Base-by-base conservation (phyloP, 2,113 vertebrate genomes). In the Dipodomys merriami region DNA sequence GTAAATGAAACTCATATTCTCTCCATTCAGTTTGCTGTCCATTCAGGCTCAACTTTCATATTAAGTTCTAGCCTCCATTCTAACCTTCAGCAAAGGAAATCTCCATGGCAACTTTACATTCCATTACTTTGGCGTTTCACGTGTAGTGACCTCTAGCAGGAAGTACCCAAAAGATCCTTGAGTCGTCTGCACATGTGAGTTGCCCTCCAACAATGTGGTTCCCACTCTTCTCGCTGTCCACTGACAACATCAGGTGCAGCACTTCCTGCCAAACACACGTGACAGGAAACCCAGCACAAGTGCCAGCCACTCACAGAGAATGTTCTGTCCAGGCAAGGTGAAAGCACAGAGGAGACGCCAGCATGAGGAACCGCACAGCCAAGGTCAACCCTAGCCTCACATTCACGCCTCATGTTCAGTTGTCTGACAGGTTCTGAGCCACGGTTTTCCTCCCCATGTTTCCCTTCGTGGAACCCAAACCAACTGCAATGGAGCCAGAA, bases 1-100 rank as follows among this genome's bases (percentile, higher is more conserved):
- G 2, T 60, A 74, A 57, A 74, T 80, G 68, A 68, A 44, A 7
- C 30, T 27, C 44, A n/a, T 33, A 3, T 84, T 71, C 4, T 6
- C 84, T 33, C 67, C n/a, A 33, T 69, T 22, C n/a, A 62, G 46
- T 73, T 16, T 91, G 22, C 79, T 86, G 35, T 8, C 30, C 23
- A 71, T 44, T 23, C 19, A 87, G 2, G 49, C 44, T 94, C 62
- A 94, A n/a, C 5, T 72, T 84, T 74, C 19, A 83, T 27, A 39
- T 76, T 46, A 83, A 90, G 49, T 84, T 83, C 29, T 81, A 82
- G 27, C 88, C 23, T 23, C 49, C 65, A 86, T 69, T 20, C 1
- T 90, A 86, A 71, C 46, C 39, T 71, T 89, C 77, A 74, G 67
- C 19, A 33, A 90, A 76, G 71, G 6, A 77, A 90, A 90, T 20